phyloP scores from a whole-genome alignment of 2,888 invertebrate species.

The Parthenolecanium corni region DNA sequence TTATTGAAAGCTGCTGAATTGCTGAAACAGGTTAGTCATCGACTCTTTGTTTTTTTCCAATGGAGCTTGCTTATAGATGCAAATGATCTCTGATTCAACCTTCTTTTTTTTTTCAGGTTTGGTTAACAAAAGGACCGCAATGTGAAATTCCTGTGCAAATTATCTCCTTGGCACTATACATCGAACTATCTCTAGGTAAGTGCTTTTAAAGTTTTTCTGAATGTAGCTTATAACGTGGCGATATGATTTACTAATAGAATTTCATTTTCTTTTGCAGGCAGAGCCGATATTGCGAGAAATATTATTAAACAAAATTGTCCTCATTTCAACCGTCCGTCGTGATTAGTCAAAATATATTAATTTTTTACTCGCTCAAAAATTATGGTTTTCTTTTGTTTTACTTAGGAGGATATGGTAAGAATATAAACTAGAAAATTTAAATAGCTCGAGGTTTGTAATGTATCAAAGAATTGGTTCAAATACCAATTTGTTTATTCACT shows the following conservation, averaged over 20 bases:
- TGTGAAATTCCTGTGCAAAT: conserved; percentile 51
- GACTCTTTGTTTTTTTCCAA: too few relatives aligned
- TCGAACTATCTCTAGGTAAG: conserved; percentile 49
- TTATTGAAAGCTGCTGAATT: conserved; percentile 51
- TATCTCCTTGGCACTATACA: conserved; percentile 52
- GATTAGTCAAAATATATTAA: neutral
- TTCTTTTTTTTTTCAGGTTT: conserved; percentile 39
- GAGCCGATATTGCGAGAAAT: conserved; percentile 47
- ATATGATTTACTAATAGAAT: neutral
- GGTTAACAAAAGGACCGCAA: conserved; percentile 43
- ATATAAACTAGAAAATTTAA: too few relatives aligned
- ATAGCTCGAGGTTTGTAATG: too few relatives aligned
- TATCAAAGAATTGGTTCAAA: too few relatives aligned
- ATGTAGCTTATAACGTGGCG: too few relatives aligned
- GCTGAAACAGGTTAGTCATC: conserved; percentile 39
- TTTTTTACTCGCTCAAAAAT: too few relatives aligned
- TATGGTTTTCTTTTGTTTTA: too few relatives aligned
- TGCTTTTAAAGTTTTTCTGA: neutral
- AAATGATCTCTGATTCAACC: too few relatives aligned
- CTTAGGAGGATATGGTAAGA: too few relatives aligned
- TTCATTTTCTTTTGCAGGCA: conserved; percentile 40
- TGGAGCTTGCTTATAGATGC: too few relatives aligned
- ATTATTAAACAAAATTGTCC: conserved; percentile 52
- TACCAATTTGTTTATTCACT: too few relatives aligned
- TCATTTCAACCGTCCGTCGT: conserved; percentile 32